Evolutionary conservation across 2,888 invertebrate species (phyloP), one percentile per base, ranked within the genome.

Genomic region (Pantelozetes paolii): DNA sequence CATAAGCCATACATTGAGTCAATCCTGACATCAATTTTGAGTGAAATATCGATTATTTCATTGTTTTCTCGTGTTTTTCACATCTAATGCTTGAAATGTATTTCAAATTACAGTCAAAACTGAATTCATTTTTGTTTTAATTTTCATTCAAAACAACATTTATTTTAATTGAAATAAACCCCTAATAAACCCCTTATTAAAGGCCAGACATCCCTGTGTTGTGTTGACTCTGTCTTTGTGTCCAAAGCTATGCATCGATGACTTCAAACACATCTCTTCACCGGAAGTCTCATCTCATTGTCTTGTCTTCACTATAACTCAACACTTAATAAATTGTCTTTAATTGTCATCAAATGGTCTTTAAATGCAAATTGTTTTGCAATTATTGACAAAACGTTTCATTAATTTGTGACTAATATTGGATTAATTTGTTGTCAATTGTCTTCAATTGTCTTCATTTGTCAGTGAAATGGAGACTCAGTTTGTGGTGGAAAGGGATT

Each of bases 401-500:
- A 8, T 36, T 36, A 8, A 48, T 9, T 48, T 48, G 48, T 9
- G 2, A 48, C 5, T 20, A 48, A 48, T n/a, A 23, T 23, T 28
- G n/a, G 5, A 9, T 26, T 23, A 30, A 30, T 18, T 30, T 3
- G 18, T 59, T 32, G 28, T 18, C 18, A n/a, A 59, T 59, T 59
- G 30, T 30, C 30, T 18, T 3, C 15, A 59, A 59, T 18, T 32
- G 15, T 18, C 18, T 20, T 36, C 36, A 36, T 9, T 9, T 8
- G 6, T 36, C n/a, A n/a, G 36, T 32, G 32, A 72, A 75, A 85
- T 87, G 81, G 90, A 90, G 83, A 76, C 75, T 57, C 75, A 76
- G 62, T 64, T 76, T 20, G 76, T 75, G 11, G 75, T 78, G 45
- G 80, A 80, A 75, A 88, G 90, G 83, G 93, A 93, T 85, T 90